Evolutionary conservation across 2,797 vertebrate species (phyloP).

Genomic region (Iguana delicatissima): DNA sequence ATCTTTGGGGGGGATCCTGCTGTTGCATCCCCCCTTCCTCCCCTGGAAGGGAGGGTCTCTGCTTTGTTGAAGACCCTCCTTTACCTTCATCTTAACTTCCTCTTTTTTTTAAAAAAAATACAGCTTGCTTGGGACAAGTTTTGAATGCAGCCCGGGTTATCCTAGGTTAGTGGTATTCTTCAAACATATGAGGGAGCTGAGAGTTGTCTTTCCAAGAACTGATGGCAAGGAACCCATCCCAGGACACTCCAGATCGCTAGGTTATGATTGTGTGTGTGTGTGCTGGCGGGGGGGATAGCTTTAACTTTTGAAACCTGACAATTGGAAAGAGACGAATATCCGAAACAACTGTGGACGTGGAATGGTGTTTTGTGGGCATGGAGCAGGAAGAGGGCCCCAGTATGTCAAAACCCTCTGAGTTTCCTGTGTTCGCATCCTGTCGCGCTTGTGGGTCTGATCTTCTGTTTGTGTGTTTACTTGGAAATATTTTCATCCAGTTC

Average conservation of each 20-base stretch:
- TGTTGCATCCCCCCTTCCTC: neutral
- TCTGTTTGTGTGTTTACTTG: neutral
- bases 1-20: neutral
- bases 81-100: slow-evolving; percentile 3
- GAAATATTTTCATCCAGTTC: neutral
- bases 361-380: neutral
- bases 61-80: neutral
- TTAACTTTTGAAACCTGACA: neutral
- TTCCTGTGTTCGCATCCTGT: neutral
- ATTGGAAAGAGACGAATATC: neutral
- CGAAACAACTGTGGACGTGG: neutral
- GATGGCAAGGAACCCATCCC: too few relatives aligned
- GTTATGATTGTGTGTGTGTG: neutral
- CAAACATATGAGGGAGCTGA: too few relatives aligned
- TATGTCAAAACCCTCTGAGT: neutral
- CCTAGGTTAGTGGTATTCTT: neutral
- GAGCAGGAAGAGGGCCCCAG: neutral
- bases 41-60: neutral
- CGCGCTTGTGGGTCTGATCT: neutral
- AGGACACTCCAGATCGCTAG: neutral
- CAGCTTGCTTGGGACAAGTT: neutral
- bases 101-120: too few relatives aligned
- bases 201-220: neutral
- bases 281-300: too few relatives aligned
- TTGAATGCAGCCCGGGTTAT: neutral